Evolutionary conservation across 2,113 vertebrate genomes (phyloP).

Genomic region (Eurystomus gularis): DNA sequence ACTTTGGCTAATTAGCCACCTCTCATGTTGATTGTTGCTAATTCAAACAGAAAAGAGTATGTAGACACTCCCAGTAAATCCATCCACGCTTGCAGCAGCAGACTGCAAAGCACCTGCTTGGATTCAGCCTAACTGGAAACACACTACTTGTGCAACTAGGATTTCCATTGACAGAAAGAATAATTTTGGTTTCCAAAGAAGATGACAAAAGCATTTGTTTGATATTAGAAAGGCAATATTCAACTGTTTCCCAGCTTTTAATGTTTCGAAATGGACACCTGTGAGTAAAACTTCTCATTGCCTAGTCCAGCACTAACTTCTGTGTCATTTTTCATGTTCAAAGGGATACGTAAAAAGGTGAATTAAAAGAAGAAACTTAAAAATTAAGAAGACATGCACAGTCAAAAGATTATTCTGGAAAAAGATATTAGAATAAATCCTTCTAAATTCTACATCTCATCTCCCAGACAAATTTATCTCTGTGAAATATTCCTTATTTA

Average conservation of each 20-base stretch:
- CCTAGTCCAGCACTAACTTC: neutral
- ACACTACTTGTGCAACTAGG: neutral
- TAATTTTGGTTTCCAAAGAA: neutral
- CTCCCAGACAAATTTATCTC: neutral
- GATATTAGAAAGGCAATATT: neutral
- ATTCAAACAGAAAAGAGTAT: neutral
- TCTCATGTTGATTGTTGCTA: neutral
- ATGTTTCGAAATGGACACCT: neutral
- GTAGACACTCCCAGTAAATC: neutral
- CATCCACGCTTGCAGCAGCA: neutral
- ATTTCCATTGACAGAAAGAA: neutral
- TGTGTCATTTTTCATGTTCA: neutral
- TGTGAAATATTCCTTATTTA: neutral
- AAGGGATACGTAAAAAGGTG: neutral
- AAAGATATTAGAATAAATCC: neutral
- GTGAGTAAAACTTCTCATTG: neutral
- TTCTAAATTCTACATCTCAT: neutral
- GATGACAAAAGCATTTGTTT: neutral
- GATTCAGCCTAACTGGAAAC: neutral
- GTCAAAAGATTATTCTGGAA: neutral
- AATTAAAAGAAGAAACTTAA: neutral
- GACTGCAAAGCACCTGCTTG: neutral
- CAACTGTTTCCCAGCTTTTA: neutral
- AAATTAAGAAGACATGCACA: neutral
- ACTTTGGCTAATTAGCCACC: neutral